Percentiles rank a stretch among this genome's conserved stretches.
Evolutionary conservation across 2,113 vertebrate species (phyloP).

Genomic region (Salminus brasiliensis): DNA sequence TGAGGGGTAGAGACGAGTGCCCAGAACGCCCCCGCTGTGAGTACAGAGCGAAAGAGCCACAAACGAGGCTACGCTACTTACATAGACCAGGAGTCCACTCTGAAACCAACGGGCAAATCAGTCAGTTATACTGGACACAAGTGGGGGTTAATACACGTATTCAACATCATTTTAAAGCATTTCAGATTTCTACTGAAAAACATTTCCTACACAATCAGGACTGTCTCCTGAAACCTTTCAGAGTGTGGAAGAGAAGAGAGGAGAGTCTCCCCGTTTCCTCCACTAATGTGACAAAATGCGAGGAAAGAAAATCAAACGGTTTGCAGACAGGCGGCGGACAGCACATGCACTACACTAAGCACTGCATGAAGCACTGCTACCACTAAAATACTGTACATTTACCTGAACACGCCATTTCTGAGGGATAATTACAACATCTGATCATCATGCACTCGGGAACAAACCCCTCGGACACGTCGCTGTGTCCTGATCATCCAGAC

Average conservation of each 20-base stretch:
- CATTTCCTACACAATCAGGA: no score
- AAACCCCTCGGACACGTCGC: background rate
- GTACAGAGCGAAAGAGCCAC: constrained; percentile 65
- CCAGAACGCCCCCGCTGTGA: no score
- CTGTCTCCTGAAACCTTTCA: no score
- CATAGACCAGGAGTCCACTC: constrained; percentile 83
- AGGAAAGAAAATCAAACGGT: no score
- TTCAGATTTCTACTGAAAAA: background rate
- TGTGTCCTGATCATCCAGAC: background rate
- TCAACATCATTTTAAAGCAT: background rate
- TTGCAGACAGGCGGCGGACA: no score
- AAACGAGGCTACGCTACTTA: constrained; percentile 85
- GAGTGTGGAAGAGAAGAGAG: no score
- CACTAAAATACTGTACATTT: no score
- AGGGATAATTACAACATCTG: background rate
- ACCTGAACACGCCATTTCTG: no score
- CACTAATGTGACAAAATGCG: no score
- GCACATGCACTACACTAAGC: no score
- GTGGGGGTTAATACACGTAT: constrained; percentile 65
- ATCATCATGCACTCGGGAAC: constrained; percentile 15
- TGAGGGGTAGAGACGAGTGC: background rate
- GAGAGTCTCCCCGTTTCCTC: no score
- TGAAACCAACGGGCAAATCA: constrained; percentile 73
- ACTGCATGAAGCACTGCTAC: no score
- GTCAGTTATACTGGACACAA: constrained; percentile 67